Base-by-base conservation (phyloP, 2,888 invertebrate genomes). In the Drosophila cognata region DNA sequence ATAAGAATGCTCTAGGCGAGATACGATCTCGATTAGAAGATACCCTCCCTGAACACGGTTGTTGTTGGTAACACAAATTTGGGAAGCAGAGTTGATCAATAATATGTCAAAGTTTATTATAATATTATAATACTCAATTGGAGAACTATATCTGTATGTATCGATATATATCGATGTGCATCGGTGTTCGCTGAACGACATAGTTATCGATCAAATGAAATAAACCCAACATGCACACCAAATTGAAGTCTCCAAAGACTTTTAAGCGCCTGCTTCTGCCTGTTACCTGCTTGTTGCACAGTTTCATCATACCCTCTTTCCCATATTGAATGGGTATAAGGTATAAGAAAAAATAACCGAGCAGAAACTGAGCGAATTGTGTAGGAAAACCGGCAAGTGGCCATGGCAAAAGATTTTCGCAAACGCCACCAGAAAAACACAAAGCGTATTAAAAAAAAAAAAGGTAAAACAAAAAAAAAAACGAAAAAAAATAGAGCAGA, bases 381-480 rank as follows among this genome's bases (percentile, higher is more conserved):
- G 82, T 85, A 84, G 84, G 79, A 89, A 89, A 85, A 85, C 85
- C 89, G 79, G 79, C 84, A 73, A 79, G 63, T 72, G 73, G 71
- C 84, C 82, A 68, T 79, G 75, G 86, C 73, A 79, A 74, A 57
- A 76, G 81, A 79, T 87, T 83, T 83, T 87, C 77, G 83, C 83
- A 84, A 82, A 65, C 69, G 55, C 79, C 74, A 77, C 56, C 51
- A 72, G 31, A n/a, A 55, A 36, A 36, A 43, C 16, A 63, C 53
- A 71, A 61, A 61, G 36, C 38, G 13, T 33, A 56, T 10, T 50
- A 68, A 60, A 69, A 68, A 51, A 53, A 6, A 58, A 61, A 48
- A 56, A 66, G 0, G 33, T 11, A 11, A 33, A 33, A 33, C 56
- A 18, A 6, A 36, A 25, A 46, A 18, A 43, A 21, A 13, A 36